A percentile compares a stretch with the other conserved stretches of the same genome.
Evolutionary conservation across 2,797 vertebrate species (phyloP).

Genomic region (Ammospiza maritima): DNA sequence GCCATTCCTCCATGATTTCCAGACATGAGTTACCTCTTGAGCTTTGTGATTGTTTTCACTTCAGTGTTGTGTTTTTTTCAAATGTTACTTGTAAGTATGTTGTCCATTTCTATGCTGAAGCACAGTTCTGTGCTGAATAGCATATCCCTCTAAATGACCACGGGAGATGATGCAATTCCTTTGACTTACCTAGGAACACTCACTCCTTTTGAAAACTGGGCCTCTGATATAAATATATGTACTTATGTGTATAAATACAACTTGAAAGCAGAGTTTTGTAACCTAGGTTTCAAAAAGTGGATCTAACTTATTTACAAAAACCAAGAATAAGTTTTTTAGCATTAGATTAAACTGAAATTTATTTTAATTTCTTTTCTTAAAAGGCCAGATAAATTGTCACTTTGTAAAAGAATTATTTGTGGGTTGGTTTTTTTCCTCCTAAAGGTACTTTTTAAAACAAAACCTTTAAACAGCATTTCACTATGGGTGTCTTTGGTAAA

Average conservation of each 20-base stretch:
- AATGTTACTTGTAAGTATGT: background rate
- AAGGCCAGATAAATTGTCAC: background rate
- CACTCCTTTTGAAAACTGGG: background rate
- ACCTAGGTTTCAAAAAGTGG: background rate
- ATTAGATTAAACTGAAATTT: background rate
- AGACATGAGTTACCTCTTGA: background rate
- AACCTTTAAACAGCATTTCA: background rate
- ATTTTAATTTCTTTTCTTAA: background rate
- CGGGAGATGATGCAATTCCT: background rate
- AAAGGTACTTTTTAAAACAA: background rate
- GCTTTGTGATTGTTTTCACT: background rate
- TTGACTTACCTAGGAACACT: background rate
- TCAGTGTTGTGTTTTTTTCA: background rate
- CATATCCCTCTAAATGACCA: background rate
- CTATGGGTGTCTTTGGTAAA: background rate
- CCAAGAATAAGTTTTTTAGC: background rate
- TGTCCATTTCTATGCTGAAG: background rate
- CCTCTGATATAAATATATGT: background rate
- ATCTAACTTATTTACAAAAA: background rate
- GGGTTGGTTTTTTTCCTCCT: background rate
- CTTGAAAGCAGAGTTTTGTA: background rate
- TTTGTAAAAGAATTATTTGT: background rate
- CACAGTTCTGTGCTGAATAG: background rate
- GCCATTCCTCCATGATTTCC: background rate
- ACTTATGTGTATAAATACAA: background rate